Evolutionary conservation across 2,888 invertebrate genomes (phyloP).

Genomic region (Spisula solida): DNA sequence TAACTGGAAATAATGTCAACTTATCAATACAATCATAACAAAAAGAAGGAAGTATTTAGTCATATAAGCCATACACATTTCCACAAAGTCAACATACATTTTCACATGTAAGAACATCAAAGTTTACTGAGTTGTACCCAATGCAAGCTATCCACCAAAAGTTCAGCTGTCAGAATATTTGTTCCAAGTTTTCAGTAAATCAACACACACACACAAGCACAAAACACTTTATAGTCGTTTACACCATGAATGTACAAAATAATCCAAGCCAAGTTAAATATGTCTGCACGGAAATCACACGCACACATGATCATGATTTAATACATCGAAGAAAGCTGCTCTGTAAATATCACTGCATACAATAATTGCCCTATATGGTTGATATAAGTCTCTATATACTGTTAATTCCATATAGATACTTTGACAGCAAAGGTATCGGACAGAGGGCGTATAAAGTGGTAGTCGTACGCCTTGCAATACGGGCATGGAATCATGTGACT

Average conservation of each 20-base stretch:
- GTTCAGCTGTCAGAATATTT: not conserved
- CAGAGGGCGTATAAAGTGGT: slow-evolving; percentile 97
- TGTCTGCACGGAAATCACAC: not conserved
- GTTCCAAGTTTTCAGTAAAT: not conserved
- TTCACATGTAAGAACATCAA: not conserved
- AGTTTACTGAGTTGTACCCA: not conserved
- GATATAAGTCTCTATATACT: slow-evolving; percentile 31
- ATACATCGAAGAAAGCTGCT: slow-evolving; percentile 39
- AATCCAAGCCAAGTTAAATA: slow-evolving; percentile 6
- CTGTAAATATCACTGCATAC: slow-evolving; percentile 46
- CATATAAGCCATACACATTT: no score
- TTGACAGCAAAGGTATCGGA: slow-evolving; percentile 81
- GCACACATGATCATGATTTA: slow-evolving; percentile 1
- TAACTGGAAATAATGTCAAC: no score
- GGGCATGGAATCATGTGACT: slow-evolving; percentile 94
- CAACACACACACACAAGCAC: slow-evolving; percentile 1
- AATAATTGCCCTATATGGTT: slow-evolving; percentile 49
- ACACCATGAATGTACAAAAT: not conserved
- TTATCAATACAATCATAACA: no score
- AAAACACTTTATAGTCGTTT: not conserved
- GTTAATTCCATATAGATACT: slow-evolving; percentile 81
- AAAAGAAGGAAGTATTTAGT: no score
- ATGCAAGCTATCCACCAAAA: not conserved
- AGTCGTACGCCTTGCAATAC: slow-evolving; percentile 95
- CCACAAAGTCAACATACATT: not conserved